phyloP scores from a whole-genome alignment of 2,797 vertebrate species.

The Halcyon badia region DNA sequence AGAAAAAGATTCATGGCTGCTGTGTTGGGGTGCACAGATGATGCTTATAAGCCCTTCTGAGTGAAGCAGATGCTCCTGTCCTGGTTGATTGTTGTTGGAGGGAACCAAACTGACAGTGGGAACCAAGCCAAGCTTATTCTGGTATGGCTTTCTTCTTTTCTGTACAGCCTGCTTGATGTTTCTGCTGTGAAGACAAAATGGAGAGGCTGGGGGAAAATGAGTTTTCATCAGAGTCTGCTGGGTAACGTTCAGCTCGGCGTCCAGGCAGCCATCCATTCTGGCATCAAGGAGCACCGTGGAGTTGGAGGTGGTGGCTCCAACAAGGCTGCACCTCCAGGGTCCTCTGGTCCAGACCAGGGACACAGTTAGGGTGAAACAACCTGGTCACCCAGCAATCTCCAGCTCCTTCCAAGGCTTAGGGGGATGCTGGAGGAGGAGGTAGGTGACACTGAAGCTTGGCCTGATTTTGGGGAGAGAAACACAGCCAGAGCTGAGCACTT shows the following conservation, averaged over 20 bases:
- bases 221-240: slow-evolving; percentile 1
- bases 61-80: slow-evolving; percentile 36
- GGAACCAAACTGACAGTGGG: slow-evolving; percentile 23
- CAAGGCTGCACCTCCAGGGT: not conserved
- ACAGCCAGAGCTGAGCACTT: not conserved
- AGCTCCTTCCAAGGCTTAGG: not conserved
- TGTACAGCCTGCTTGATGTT: not conserved
- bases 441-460: not conserved
- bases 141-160: not conserved
- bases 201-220: not conserved
- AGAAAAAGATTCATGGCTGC: not conserved
- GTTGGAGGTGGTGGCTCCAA: not conserved
- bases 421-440: not conserved
- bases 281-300: not conserved
- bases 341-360: not conserved
- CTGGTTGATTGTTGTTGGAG: slow-evolving; percentile 35
- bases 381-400: not conserved
- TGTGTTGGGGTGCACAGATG: not conserved
- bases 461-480: not conserved
- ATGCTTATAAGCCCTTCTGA: not conserved
- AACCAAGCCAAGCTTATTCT: slow-evolving; percentile 53
- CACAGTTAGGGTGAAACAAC: not conserved
- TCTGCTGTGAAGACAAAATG: slow-evolving; percentile 41
- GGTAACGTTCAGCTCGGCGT: not conserved
- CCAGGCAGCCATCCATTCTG: not conserved